A percentile compares a stretch with the other conserved stretches of the same genome.
These are phyloP conservation scores for Clupea harengus DNA, from an alignment of 2,113 vertebrate genomes.

Conservation along the genomic window DNA sequence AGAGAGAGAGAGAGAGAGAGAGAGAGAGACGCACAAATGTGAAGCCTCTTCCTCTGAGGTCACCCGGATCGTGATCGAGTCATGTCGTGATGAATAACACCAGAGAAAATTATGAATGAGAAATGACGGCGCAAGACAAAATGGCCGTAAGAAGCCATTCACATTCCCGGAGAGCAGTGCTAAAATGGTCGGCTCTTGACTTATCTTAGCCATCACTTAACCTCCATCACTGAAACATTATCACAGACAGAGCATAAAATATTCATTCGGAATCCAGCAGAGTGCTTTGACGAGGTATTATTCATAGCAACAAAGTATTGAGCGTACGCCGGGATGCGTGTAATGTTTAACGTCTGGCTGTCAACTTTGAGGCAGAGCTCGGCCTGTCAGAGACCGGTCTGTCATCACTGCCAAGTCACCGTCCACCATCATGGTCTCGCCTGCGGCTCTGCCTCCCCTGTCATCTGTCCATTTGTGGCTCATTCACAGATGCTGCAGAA, in stretches of 20 bases:
- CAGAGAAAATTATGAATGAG: neutral
- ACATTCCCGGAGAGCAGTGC: neutral
- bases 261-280: neutral
- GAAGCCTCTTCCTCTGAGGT: neutral
- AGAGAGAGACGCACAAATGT: neutral
- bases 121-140: neutral
- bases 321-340: neutral
- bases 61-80: neutral
- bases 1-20: too few species aligned
- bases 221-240: constrained; percentile 9
- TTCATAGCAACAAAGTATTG: constrained; percentile 14
- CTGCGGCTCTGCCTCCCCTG: neutral
- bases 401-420: neutral
- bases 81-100: neutral
- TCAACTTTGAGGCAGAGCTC: constrained; percentile 6
- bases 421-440: neutral
- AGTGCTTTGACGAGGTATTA: neutral
- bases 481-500: neutral
- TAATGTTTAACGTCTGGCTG: constrained; percentile 19
- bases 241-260: constrained; percentile 12
- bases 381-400: neutral
- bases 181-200: constrained; percentile 19
- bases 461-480: neutral
- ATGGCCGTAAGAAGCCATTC: neutral
- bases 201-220: constrained; percentile 14